Evolutionary conservation across 2,888 invertebrate genomes (phyloP).

Genomic region (Dryadula phaetusa): DNA sequence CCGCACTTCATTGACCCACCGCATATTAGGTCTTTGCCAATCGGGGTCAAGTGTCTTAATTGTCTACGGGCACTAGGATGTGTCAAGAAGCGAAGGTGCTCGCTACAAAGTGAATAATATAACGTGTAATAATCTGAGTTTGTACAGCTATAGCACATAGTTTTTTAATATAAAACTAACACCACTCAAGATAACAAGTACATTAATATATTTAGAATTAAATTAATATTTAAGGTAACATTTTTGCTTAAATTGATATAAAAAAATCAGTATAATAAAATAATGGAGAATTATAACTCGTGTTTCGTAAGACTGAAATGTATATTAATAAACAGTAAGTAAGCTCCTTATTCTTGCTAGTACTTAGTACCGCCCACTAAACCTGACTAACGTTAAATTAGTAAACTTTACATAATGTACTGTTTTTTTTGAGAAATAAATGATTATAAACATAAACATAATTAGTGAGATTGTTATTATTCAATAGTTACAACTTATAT

Average conservation of each 20-base stretch:
- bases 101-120: constrained; percentile 21
- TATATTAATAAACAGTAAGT: no score
- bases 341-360: no score
- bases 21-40: constrained; percentile 57
- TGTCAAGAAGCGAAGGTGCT: constrained; percentile 41
- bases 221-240: not conserved
- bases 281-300: no score
- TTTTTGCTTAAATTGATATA: not conserved
- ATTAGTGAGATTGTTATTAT: no score
- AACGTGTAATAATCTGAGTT: constrained; percentile 18
- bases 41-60: constrained; percentile 74
- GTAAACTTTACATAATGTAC: no score
- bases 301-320: no score
- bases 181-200: not conserved
- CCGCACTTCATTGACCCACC: constrained; percentile 61
- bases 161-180: not conserved
- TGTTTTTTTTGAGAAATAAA: no score
- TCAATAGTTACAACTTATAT: no score
- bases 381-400: no score
- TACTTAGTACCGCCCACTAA: no score
- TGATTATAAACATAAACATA: no score
- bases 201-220: not conserved
- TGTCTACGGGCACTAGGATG: constrained; percentile 55
- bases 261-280: no score
- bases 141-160: not conserved